Conservation (phyloP, 2,113 vertebrate species). For the Leptobrachium ailaonicum region DNA sequence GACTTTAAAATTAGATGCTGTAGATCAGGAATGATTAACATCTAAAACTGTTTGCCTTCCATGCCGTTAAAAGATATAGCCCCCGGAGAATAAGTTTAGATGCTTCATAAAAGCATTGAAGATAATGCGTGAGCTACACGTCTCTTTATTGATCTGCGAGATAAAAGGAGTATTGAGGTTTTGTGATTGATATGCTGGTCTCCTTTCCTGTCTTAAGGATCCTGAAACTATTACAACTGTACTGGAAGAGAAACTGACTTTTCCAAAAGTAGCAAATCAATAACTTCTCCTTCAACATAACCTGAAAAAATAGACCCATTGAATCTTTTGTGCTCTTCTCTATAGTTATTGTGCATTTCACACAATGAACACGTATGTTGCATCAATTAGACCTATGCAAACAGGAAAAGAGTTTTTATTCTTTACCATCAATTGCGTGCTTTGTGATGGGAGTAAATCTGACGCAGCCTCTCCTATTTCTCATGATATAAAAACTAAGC, state of each 20-base stretch:
- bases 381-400: neutral
- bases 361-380: neutral
- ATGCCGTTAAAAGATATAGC: constrained; percentile 31
- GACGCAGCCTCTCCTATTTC: too few species aligned
- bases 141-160: constrained; percentile 42
- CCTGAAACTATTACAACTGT: constrained; percentile 41
- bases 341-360: neutral
- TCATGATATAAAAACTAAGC: too few species aligned
- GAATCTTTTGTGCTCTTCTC: neutral
- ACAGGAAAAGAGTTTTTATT: too few species aligned
- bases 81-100: constrained; percentile 37
- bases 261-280: constrained; percentile 48
- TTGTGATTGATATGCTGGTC: constrained; percentile 45
- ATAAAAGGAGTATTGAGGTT: constrained; percentile 49
- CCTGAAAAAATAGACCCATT: constrained; percentile 9
- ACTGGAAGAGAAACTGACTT: constrained; percentile 42
- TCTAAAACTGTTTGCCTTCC: constrained; percentile 39
- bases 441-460: too few species aligned
- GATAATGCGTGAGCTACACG: constrained; percentile 37
- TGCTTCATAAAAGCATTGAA: constrained; percentile 44
- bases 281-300: constrained; percentile 38
- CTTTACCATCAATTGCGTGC: too few species aligned
- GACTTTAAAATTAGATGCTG: constrained; percentile 4
- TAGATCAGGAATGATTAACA: constrained; percentile 38
- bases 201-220: constrained; percentile 44